Conservation (phyloP, 2,888 invertebrate species). For the Pterostichus niger region DNA sequence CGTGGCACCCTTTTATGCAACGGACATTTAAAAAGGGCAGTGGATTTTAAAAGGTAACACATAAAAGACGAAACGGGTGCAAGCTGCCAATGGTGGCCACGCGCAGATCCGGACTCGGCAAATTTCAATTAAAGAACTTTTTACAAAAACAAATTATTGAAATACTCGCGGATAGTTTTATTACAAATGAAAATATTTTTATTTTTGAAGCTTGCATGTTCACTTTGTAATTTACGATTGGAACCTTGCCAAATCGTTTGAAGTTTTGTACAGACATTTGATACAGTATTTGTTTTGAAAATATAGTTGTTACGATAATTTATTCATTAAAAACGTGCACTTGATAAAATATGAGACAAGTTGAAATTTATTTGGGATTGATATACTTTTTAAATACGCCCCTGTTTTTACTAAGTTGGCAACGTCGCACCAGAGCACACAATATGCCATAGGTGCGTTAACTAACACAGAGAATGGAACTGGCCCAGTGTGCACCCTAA, state of each 20-base stretch:
- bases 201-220: conserved; percentile 45
- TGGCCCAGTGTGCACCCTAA: conserved; percentile 28
- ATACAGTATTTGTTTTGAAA: conserved; percentile 52
- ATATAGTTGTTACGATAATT: conserved; percentile 45
- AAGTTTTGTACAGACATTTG: conserved; percentile 51
- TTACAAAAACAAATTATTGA: conserved; percentile 41
- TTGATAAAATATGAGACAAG: conserved; percentile 41
- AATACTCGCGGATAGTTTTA: conserved; percentile 41
- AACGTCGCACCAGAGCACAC: conserved; percentile 41
- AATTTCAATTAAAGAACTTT: not conserved
- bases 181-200: conserved; percentile 44
- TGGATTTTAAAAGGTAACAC: conserved; percentile 63
- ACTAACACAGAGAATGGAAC: conserved; percentile 39
- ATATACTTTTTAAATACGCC: conserved; percentile 34
- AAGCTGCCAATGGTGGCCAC: conserved; percentile 39
- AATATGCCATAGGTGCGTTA: conserved; percentile 55
- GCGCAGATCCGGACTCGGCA: conserved; percentile 14
- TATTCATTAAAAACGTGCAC: conserved; percentile 45
- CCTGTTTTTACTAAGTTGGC: conserved; percentile 38
- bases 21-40: conserved; percentile 65
- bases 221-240: conserved; percentile 53
- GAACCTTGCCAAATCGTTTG: conserved; percentile 45
- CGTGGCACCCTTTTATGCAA: conserved; percentile 63
- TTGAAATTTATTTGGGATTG: conserved; percentile 29
- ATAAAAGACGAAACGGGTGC: conserved; percentile 57